phyloP scores from a whole-genome alignment of 2,113 vertebrate genomes.

The Neogale vison region DNA sequence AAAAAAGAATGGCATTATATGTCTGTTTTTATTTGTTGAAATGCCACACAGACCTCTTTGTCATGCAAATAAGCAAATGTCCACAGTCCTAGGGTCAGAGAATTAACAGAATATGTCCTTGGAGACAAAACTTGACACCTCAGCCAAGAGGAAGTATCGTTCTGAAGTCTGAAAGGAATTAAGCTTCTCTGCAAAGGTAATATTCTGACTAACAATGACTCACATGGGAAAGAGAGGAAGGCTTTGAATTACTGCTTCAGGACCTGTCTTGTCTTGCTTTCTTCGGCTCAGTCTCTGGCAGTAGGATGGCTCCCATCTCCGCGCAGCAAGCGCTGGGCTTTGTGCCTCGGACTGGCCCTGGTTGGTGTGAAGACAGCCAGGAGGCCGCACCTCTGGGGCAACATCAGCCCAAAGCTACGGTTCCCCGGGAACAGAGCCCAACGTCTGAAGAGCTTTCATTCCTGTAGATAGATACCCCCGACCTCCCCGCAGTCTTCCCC shows the following conservation, averaged over 20 bases:
- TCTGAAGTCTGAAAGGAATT: conserved; percentile 56
- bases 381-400: neutral
- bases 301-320: neutral
- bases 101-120: neutral
- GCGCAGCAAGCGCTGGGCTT: neutral
- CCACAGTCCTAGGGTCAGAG: neutral
- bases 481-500: rapidly evolving
- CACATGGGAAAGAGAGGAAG: conserved; percentile 79
- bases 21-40: neutral
- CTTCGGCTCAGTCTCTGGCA: conserved; percentile 40
- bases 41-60: neutral
- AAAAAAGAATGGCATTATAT: neutral
- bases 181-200: conserved; percentile 58
- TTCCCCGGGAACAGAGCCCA: neutral
- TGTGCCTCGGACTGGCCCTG: neutral
- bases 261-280: conserved; percentile 80
- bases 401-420: neutral
- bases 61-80: neutral
- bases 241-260: conserved; percentile 34
- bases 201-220: conserved; percentile 77
- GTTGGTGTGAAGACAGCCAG: neutral
- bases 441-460: rapidly evolving
- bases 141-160: neutral
- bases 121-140: neutral
- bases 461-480: neutral